Percentiles rank a stretch among this genome's conserved stretches.
Evolutionary conservation across 2,797 vertebrate genomes (phyloP).

Genomic region (Hippocampus kuda): DNA sequence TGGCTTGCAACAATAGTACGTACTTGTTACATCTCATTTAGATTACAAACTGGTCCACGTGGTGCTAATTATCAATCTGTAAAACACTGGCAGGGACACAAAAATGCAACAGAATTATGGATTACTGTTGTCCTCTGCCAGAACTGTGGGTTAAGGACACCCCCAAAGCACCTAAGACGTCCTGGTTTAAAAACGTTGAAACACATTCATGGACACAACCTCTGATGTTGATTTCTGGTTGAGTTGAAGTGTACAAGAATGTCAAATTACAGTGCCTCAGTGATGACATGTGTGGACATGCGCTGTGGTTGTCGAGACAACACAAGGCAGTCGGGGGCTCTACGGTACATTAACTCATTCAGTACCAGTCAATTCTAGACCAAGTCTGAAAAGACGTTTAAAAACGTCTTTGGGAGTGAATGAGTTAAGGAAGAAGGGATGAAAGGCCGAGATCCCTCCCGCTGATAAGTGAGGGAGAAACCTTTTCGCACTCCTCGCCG

Average conservation of each 20-base stretch:
- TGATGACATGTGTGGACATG: constrained; percentile 40
- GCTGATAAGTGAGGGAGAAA: constrained; percentile 6
- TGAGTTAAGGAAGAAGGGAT: constrained; percentile 29
- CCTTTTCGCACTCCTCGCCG: background rate
- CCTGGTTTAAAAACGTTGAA: background rate
- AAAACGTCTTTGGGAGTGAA: too few relatives aligned
- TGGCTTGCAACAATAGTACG: too few relatives aligned
- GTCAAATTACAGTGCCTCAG: constrained; percentile 28
- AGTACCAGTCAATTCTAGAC: too few relatives aligned
- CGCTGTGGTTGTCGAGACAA: constrained; percentile 44
- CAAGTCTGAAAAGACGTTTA: too few relatives aligned
- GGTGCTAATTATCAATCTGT: too few relatives aligned
- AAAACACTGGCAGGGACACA: too few relatives aligned
- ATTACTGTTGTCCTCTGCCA: background rate
- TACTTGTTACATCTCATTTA: too few relatives aligned
- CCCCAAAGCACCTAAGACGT: too few relatives aligned
- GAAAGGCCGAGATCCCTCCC: constrained; percentile 26
- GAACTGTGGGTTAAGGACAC: background rate
- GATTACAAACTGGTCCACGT: too few relatives aligned
- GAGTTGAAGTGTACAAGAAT: constrained; percentile 4
- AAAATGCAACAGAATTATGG: background rate
- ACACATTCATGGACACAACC: constrained; percentile 6
- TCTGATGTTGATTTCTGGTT: background rate
- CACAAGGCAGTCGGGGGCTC: constrained; percentile 36
- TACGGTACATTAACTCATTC: constrained; percentile 28